Conservation (phyloP, 1,140 invertebrate species). For the Macrosteles quadrilineatus region DNA sequence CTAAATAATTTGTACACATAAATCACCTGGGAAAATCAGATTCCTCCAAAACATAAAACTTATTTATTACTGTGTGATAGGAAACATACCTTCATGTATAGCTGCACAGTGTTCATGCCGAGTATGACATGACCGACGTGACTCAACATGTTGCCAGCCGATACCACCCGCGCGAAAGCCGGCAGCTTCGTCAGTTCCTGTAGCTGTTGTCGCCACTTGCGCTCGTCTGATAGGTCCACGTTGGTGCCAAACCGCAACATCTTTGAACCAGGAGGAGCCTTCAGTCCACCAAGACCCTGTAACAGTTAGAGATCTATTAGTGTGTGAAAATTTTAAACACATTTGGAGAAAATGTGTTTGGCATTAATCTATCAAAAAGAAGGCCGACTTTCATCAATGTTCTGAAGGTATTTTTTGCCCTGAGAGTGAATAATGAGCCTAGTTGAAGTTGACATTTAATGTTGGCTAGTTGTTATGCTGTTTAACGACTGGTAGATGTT, state of each 20-base stretch:
- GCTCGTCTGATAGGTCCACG: conserved; percentile 97
- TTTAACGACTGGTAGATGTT: too few species aligned
- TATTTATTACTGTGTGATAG: too few species aligned
- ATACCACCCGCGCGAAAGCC: conserved; percentile 93
- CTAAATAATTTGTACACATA: too few species aligned
- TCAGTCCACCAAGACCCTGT: conserved; percentile 40
- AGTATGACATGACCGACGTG: conserved; percentile 98
- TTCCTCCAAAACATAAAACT: too few species aligned
- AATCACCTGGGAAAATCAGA: too few species aligned
- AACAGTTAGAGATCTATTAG: not conserved
- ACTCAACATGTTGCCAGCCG: conserved; percentile 96
- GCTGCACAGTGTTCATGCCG: conserved; percentile 99
- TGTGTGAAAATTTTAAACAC: not conserved
- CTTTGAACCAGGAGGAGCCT: conserved; percentile 48
- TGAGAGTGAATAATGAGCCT: too few species aligned
- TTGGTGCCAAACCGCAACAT: conserved; percentile 95
- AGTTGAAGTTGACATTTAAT: too few species aligned
- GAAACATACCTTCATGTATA: conserved; percentile 90
- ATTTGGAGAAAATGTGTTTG: not conserved
- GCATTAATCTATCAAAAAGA: too few species aligned
- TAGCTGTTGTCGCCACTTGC: conserved; percentile 92
- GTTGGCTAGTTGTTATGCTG: too few species aligned
- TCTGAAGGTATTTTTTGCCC: too few species aligned
- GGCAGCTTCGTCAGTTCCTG: conserved; percentile 96
- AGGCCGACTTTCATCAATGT: too few species aligned